Evolutionary conservation across 53 echinoderm and acorn worm species (phyloP).

Genomic region (Hippasteria phrygiana): DNA sequence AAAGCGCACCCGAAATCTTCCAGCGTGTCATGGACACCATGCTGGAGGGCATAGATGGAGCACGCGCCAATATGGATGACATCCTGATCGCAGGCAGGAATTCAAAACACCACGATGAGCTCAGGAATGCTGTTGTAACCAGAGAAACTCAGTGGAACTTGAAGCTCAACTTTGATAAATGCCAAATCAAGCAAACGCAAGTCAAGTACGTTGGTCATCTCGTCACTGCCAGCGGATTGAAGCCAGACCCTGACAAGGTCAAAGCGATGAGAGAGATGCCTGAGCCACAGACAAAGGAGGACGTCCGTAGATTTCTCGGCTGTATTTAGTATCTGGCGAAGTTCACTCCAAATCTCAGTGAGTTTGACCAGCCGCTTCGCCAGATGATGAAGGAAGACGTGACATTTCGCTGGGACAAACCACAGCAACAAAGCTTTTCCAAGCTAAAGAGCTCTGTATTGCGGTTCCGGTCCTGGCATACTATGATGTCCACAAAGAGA

Average conservation of each 20-base stretch:
- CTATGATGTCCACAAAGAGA: constrained; percentile 60
- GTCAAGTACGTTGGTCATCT: constrained; percentile 74
- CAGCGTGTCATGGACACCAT: constrained; percentile 76
- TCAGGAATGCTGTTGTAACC: constrained; percentile 55
- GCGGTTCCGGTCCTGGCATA: constrained; percentile 74
- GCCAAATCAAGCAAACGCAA: constrained; percentile 56
- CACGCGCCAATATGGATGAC: constrained; percentile 77
- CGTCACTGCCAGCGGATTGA: constrained; percentile 46
- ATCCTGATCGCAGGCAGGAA: constrained; percentile 68
- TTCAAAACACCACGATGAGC: constrained; percentile 54
- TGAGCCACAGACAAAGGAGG: constrained; percentile 59
- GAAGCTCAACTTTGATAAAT: too few species aligned
- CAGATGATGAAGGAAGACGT: constrained; percentile 60
- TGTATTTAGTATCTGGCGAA: constrained; percentile 69
- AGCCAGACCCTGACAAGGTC: constrained; percentile 69
- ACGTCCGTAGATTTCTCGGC: constrained; percentile 64
- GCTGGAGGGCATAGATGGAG: constrained; percentile 69
- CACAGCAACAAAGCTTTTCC: constrained; percentile 64
- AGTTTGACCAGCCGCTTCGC: constrained; percentile 71
- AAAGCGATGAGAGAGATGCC: constrained; percentile 71
- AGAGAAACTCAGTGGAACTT: constrained; percentile 69
- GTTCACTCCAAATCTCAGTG: constrained; percentile 69
- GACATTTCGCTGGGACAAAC: constrained; percentile 61
- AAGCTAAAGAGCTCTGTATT: constrained; percentile 65
- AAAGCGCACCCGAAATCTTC: constrained; percentile 62